Conservation (phyloP, 2,113 vertebrate species). For the Ceyx margarethae region DNA sequence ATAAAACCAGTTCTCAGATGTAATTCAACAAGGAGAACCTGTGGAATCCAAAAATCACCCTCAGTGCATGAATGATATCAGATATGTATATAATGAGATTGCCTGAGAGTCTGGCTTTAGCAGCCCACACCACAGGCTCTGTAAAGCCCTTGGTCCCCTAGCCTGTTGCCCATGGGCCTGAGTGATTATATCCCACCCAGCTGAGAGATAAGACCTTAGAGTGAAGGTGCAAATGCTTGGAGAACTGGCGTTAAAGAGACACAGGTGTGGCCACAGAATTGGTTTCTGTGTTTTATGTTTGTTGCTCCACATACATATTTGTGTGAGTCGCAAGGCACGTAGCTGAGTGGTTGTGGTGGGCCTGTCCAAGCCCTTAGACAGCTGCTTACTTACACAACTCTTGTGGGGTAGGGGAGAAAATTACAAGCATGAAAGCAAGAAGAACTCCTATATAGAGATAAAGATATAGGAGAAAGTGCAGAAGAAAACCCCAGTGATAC, state of each 20-base stretch:
- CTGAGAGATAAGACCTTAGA: rapidly evolving
- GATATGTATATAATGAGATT: not conserved
- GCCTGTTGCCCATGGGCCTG: not conserved
- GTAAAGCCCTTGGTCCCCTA: rapidly evolving
- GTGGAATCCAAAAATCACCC: not conserved
- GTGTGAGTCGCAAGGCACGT: not conserved
- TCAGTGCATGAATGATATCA: not conserved
- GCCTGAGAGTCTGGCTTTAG: not conserved
- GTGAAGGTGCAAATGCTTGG: not conserved
- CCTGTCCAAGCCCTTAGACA: rapidly evolving
- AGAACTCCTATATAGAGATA: not conserved
- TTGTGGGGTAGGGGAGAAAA: rapidly evolving
- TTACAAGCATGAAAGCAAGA: not conserved
- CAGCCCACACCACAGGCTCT: rapidly evolving
- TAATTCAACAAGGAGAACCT: not conserved
- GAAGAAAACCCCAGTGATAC: not conserved
- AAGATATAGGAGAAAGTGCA: not conserved
- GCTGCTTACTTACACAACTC: rapidly evolving
- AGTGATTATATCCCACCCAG: not conserved
- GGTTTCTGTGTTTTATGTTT: rapidly evolving
- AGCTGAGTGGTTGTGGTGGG: not conserved
- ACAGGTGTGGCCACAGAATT: not conserved
- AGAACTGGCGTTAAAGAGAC: not conserved
- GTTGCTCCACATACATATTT: not conserved
- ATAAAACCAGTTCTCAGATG: not conserved